phyloP scores from a whole-genome alignment of 2,113 vertebrate genomes.

The Ammospiza nelsoni region DNA sequence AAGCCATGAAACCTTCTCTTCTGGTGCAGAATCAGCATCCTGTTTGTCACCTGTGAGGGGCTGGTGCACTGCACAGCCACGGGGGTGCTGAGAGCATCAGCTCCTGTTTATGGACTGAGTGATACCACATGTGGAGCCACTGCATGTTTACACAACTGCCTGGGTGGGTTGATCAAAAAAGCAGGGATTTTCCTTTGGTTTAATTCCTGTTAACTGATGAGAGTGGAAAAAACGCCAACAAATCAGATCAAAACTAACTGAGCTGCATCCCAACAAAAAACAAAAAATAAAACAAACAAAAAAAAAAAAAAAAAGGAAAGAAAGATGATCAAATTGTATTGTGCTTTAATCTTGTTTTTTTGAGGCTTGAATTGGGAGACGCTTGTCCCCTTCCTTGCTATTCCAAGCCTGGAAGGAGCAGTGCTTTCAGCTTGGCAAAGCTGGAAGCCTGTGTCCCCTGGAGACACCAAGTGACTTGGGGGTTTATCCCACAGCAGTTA shows the following conservation, averaged over 20 bases:
- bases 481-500: conserved; percentile 35
- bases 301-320: not conserved
- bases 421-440: conserved; percentile 15
- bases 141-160: conserved; percentile 66
- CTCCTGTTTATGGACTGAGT: conserved; percentile 66
- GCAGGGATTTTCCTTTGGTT: conserved; percentile 17
- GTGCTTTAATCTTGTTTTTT: not conserved
- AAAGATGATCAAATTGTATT: not conserved
- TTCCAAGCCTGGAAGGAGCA: not conserved
- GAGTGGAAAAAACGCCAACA: not conserved
- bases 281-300: too few species aligned
- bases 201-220: conserved; percentile 59
- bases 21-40: not conserved
- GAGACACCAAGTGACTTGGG: not conserved
- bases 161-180: conserved; percentile 66
- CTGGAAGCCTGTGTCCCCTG: not conserved
- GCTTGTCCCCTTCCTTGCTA: conserved; percentile 1
- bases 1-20: not conserved
- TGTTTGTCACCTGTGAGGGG: not conserved
- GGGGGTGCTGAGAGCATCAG: conserved; percentile 13
- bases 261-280: not conserved
- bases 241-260: not conserved
- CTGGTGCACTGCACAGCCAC: not conserved
- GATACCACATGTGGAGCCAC: conserved; percentile 64
- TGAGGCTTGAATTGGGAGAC: not conserved